Percentiles rank a stretch among this genome's conserved stretches.
Evolutionary conservation across 2,888 invertebrate genomes (phyloP).

Genomic region (Augochlorella aurata): DNA sequence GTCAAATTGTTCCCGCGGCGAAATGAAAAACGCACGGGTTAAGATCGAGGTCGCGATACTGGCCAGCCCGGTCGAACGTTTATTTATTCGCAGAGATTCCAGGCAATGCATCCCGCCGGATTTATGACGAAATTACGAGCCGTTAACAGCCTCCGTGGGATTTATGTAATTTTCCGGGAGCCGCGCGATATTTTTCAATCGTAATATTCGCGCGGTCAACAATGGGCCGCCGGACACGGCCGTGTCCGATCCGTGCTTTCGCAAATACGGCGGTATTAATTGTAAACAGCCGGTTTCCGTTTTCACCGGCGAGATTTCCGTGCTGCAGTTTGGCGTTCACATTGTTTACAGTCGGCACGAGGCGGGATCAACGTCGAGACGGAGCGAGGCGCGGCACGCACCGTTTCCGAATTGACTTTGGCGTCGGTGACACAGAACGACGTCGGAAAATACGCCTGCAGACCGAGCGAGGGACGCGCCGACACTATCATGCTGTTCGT

Average conservation of each 20-base stretch:
- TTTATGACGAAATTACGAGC: slow-evolving; percentile 38
- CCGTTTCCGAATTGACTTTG: slow-evolving; percentile 85
- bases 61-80: not conserved
- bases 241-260: not conserved
- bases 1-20: not conserved
- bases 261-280: slow-evolving; percentile 35
- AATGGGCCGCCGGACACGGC: not conserved
- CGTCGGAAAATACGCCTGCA: slow-evolving; percentile 86
- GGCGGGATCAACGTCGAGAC: slow-evolving; percentile 87
- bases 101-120: slow-evolving; percentile 11
- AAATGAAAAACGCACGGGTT: not conserved
- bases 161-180: slow-evolving; percentile 26
- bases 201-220: slow-evolving; percentile 20
- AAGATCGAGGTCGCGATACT: not conserved
- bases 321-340: slow-evolving; percentile 9
- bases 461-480: slow-evolving; percentile 84
- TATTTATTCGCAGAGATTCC: not conserved
- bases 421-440: slow-evolving; percentile 84
- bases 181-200: slow-evolving; percentile 25
- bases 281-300: slow-evolving; percentile 28
- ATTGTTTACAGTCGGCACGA: slow-evolving; percentile 80
- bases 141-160: slow-evolving; percentile 9
- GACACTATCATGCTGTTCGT: slow-evolving; percentile 86
- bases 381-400: slow-evolving; percentile 84
- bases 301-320: slow-evolving; percentile 5